phyloP scores from a whole-genome alignment of 1,140 invertebrate species.

The Akabosia matsudoensis region DNA sequence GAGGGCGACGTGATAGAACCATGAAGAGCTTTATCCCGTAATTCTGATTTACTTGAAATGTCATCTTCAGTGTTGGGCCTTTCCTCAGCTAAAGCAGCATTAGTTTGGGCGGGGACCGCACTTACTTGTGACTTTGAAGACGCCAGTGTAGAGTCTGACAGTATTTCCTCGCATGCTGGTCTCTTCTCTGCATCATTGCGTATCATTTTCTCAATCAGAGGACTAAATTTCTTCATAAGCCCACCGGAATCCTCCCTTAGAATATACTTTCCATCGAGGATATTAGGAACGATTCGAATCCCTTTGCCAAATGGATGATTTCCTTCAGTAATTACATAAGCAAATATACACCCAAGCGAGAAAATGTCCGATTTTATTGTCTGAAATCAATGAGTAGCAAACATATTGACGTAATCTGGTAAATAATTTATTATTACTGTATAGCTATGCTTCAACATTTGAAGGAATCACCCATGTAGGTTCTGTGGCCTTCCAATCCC shows the following conservation, averaged over 20 bases:
- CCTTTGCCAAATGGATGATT: constrained; percentile 94
- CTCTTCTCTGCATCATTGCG: background rate
- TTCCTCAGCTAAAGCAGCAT: too few species aligned
- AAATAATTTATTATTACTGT: background rate
- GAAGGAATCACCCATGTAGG: too few species aligned
- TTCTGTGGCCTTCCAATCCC: too few species aligned
- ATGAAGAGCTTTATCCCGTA: too few species aligned
- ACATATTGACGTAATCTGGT: background rate
- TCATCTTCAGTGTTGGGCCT: too few species aligned
- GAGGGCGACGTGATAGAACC: too few species aligned
- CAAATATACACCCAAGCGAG: constrained; percentile 94
- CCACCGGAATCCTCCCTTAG: background rate
- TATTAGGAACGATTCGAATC: constrained; percentile 84
- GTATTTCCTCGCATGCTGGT: background rate
- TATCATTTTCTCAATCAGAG: background rate
- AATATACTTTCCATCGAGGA: constrained; percentile 57
- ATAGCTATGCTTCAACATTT: background rate
- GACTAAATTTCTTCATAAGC: background rate
- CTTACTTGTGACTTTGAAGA: too few species aligned
- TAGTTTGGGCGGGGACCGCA: too few species aligned
- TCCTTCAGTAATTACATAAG: constrained; percentile 87
- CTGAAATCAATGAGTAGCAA: constrained; percentile 55
- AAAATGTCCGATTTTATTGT: constrained; percentile 96
- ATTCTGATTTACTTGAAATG: too few species aligned
- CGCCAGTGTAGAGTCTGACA: too few species aligned